Percentiles rank a stretch among this genome's conserved stretches.
Conservation (phyloP, 2,797 vertebrate genomes). For the Orientallactaga sibirica region DNA sequence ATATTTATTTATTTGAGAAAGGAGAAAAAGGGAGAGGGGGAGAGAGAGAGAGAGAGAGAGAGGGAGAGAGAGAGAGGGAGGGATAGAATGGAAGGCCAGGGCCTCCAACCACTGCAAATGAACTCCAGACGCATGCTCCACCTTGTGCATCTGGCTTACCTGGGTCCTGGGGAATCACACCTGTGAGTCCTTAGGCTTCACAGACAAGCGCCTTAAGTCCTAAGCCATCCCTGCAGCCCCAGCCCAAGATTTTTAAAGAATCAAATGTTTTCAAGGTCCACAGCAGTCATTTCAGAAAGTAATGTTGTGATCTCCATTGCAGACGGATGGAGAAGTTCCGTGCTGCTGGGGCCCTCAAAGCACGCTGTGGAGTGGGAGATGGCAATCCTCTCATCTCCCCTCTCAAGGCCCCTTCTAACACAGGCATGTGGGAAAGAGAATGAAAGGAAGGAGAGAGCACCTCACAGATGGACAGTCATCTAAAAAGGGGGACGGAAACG, state of each 20-base stretch:
- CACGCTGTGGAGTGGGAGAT: neutral
- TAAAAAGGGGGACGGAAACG: neutral
- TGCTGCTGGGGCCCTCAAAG: neutral
- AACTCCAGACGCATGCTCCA: too few species aligned
- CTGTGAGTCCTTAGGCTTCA: too few species aligned
- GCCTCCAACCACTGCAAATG: too few species aligned
- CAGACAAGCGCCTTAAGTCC: too few species aligned
- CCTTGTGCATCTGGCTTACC: too few species aligned
- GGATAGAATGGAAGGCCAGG: too few species aligned
- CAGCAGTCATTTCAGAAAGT: conserved; percentile 1
- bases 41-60: too few species aligned
- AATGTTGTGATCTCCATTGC: neutral
- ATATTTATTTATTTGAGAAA: too few species aligned
- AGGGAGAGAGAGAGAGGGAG: too few species aligned
- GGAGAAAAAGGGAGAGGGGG: too few species aligned
- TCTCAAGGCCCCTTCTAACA: neutral
- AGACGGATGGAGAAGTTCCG: neutral
- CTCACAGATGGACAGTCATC: neutral
- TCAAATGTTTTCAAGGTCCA: conserved; percentile 4
- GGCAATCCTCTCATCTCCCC: neutral
- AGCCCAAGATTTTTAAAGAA: neutral
- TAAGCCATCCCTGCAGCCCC: conserved; percentile 14
- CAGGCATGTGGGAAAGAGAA: neutral
- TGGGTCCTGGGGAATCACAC: too few species aligned
- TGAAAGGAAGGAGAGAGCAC: conserved; percentile 19